Evolutionary conservation across 2,888 invertebrate species (phyloP), one percentile per base, ranked within the genome.

Genomic region (Thera obeliscata): DNA sequence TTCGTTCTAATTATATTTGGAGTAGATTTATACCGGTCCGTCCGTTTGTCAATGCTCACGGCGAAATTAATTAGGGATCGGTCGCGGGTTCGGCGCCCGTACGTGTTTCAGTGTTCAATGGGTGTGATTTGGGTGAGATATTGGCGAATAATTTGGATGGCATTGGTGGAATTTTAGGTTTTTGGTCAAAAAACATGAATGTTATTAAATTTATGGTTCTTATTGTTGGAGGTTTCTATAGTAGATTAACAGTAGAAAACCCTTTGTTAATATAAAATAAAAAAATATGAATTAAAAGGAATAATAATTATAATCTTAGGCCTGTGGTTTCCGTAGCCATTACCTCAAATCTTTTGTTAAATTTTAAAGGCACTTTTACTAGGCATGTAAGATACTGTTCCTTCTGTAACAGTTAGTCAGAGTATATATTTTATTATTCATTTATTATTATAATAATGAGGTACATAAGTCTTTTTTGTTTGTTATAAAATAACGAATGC

Each of bases 51-150:
- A 88, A 86, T 88, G 89, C 85, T 84, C 62, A 65, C 81, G 78
- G 80, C 76, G 78, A 85, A 88, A 90, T 90, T 89, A 89, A 90
- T 89, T 87, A 87, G 81, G 83, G 83, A 83, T 81, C 84, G 86
- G 88, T 83, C 84, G 78, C 72, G 80, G 83, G 84, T 85, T 82
- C 86, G 82, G 82, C 46, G 56, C 69, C 69, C 69, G 68, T 62
- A 66, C 70, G 73, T 71, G 73, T 69, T 72, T 67, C 72, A 70
- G 66, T 66, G 67, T 56, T 66, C 66, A 54, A 72, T 65, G 65
- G 61, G 56, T 57, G 61, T 67, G 70, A 69, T 71, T 73, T 66
- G 64, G 66, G 66, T 67, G 72, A 73, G 68, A 69, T 65, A 69
- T 69, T 59, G 62, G 50, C 11, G 56, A 41, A 65, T 56, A 64